Evolutionary conservation across 2,113 vertebrate genomes (phyloP).

Genomic region (Leucopternis melanops): DNA sequence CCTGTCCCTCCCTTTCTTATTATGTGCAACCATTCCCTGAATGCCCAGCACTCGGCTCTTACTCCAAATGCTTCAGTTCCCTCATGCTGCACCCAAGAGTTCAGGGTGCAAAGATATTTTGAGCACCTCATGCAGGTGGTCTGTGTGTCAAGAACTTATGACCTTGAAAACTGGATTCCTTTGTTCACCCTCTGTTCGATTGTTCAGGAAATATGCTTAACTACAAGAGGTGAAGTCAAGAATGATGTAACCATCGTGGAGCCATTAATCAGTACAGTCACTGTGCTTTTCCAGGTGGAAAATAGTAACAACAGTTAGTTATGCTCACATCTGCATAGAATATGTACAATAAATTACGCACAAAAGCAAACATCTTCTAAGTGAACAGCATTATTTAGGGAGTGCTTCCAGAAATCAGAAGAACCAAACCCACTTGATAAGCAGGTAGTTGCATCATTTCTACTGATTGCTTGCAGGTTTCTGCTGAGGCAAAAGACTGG

Average conservation of each 20-base stretch:
- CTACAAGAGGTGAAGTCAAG: not conserved
- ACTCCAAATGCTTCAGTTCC: not conserved
- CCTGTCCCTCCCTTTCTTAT: not conserved
- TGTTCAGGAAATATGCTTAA: not conserved
- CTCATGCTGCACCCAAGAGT: not conserved
- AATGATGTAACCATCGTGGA: constrained; percentile 29
- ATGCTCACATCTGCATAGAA: constrained; percentile 18
- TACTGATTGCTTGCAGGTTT: constrained; percentile 30
- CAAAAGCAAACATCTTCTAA: constrained; percentile 4
- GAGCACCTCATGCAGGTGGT: not conserved
- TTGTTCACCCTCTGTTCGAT: not conserved
- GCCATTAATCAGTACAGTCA: constrained; percentile 9
- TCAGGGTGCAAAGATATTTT: not conserved
- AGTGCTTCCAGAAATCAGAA: not conserved
- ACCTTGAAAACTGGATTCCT: not conserved
- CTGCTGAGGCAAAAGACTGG: not conserved
- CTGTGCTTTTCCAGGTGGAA: constrained; percentile 44
- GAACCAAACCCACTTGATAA: not conserved
- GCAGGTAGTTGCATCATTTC: constrained; percentile 30
- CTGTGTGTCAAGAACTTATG: not conserved
- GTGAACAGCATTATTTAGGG: not conserved
- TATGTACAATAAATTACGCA: not conserved
- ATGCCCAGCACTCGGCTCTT: not conserved
- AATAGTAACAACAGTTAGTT: constrained; percentile 1
- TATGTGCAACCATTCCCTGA: not conserved